Conservation (phyloP, 2,113 vertebrate species). For the Zosterops japonicus region DNA sequence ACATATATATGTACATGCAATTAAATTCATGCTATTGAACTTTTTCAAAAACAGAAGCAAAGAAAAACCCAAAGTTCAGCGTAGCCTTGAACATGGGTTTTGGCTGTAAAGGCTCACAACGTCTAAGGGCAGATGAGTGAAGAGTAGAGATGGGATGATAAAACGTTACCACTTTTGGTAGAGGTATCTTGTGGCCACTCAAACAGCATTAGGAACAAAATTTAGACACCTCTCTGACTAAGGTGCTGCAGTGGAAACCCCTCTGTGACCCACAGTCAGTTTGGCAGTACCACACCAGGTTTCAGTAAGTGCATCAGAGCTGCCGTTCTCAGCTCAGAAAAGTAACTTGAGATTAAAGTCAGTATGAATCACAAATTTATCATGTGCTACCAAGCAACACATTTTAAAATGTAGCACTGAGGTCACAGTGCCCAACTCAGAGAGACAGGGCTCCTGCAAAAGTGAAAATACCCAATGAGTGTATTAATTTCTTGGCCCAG, state of each 20-base stretch:
- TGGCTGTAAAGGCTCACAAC: not conserved
- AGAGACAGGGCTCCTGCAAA: not conserved
- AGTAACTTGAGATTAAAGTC: not conserved
- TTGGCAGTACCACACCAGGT: not conserved
- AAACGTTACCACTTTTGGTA: not conserved
- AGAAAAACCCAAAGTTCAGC: not conserved
- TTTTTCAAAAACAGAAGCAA: not conserved
- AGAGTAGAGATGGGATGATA: not conserved
- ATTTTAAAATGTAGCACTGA: not conserved
- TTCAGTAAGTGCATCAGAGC: accelerated
- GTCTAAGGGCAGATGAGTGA: not conserved
- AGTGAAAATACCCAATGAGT: not conserved
- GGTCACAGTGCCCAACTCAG: not conserved
- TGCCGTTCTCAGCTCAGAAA: not conserved
- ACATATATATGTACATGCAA: not conserved
- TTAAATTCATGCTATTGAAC: not conserved
- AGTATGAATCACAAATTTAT: not conserved
- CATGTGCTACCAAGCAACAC: not conserved
- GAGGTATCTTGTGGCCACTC: not conserved
- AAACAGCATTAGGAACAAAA: not conserved
- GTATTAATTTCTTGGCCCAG: accelerated
- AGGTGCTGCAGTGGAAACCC: not conserved
- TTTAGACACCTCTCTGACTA: not conserved
- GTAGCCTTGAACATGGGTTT: not conserved
- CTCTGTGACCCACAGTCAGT: not conserved